These are phyloP conservation scores for Diacarnus erythraeanus DNA, from an alignment of 37 sponge, comb jelly and placozoan species.

Conservation along the genomic window DNA sequence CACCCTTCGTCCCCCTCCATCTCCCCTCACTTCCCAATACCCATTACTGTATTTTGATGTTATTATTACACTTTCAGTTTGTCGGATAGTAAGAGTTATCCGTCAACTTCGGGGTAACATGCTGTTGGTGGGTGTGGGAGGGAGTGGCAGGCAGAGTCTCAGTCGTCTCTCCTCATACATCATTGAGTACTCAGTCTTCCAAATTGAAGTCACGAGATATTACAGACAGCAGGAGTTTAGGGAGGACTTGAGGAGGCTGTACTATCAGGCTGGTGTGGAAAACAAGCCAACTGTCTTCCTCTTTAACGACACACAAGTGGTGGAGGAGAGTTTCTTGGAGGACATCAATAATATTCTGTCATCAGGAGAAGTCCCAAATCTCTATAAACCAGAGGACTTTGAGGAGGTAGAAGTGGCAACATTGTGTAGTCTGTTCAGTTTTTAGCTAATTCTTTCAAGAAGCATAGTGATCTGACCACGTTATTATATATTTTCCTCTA, in stretches of 20 bases:
- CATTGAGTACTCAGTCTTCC: constrained; percentile 87
- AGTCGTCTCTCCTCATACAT: constrained; percentile 91
- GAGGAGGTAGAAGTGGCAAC: constrained; percentile 83
- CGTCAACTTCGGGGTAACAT: constrained; percentile 97
- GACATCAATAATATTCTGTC: constrained; percentile 99
- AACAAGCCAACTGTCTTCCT: constrained; percentile 98
- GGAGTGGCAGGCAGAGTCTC: constrained; percentile 97
- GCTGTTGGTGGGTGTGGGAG: constrained; percentile 96
- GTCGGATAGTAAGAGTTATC: constrained; percentile 93
- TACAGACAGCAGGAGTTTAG: constrained; percentile 95
- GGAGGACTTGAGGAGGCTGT: constrained; percentile 88
- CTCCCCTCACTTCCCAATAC: too few species aligned
- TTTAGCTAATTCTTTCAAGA: too few species aligned
- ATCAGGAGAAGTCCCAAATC: constrained; percentile 98
- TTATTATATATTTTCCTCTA: too few species aligned
- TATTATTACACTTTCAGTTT: constrained; percentile 62
- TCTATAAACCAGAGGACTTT: constrained; percentile 98
- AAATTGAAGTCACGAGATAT: constrained; percentile 95
- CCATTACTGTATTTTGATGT: too few species aligned
- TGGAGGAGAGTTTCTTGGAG: constrained; percentile 95
- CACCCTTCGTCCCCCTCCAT: too few species aligned
- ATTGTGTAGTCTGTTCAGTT: too few species aligned
- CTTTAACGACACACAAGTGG: constrained; percentile 98
- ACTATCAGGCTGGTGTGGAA: constrained; percentile 95
- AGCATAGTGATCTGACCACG: too few species aligned